Evolutionary conservation across 2,113 vertebrate species (phyloP), one percentile per base, ranked within the genome.

Genomic region (Alethe diademata): DNA sequence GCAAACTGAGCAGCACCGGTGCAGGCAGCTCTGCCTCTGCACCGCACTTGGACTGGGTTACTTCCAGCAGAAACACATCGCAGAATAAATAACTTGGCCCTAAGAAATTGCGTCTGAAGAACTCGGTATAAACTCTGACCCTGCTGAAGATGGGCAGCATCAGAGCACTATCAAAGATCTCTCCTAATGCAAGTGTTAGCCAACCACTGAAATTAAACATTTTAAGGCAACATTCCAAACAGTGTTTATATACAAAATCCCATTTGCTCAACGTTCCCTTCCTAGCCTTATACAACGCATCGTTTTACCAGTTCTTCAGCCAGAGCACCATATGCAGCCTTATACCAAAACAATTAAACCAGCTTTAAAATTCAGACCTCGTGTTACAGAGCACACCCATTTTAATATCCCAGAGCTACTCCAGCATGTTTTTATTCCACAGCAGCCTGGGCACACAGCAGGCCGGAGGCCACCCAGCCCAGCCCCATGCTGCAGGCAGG

Each of bases 371-470:
- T 14, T 15, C 56, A 61, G 35, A 15, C 19, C n/a, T n/a, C 3
- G 0, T 6, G 10, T 33, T 25, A 42, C 7, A 0, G 1, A 51
- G 20, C 0, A 74, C 48, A 40, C 2, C 17, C 35, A 8, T 14
- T 25, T 62, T 1, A 50, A 36, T 0, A 36, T 22, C 16, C 33
- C 25, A 16, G 19, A 56, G 31, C 20, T 23, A 20, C 47, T 17
- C 60, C 42, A 25, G 56, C 20, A 20, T 15, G 0, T 26, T 26
- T 47, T 7, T 38, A 14, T 20, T 13, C 8, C 33, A 11, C 31
- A 48, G 5, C 31, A 11, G 15, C 38, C 45, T 31, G 13, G 31
- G 7, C 6, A 14, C 28, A 14, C 22, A 36, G 56, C 5, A 28
- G 38, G 8, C 36, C 28, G 0, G 29, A 19, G 18, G 6, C 14